Evolutionary conservation across 1,140 invertebrate genomes (phyloP), one percentile per base, ranked within the genome.

Genomic region (Spodoptera frugiperda): DNA sequence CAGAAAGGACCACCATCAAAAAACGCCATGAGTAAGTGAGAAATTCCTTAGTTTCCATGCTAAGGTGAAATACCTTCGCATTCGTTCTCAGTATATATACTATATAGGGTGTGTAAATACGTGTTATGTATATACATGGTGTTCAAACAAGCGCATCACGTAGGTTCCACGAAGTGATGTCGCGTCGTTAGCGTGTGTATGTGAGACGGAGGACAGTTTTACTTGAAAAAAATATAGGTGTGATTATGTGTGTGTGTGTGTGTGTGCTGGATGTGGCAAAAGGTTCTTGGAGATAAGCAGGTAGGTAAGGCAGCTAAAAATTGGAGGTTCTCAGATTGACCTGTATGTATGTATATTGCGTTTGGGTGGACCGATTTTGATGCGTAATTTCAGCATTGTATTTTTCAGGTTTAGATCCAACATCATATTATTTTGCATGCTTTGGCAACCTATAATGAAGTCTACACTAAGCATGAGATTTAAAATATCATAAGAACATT

Each of bases 161-260:
- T 83, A 76, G 68, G 79, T 83, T 88, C 87, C 71, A 54, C 82
- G 87, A 87, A 89, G 65, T 77, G 73, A 46, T 17, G 33, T 14
- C 59, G 15, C 54, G 25, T 87, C 78, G 85, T 89, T 89, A 89
- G 81, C 87, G 77, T 17, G 51, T 73, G 80, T 59, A 82, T 79
- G 84, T 51, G 84, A 85, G 55, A 75, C 76, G 78, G 68, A 54
- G 65, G 71, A 73, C 63, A 25, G 49, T 72, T 80, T 82, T 79
- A 79, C 73, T 78, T 61, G 17, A 74, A 81, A 79, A 76, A 12
- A 78, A 79, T 73, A 77, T 54, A 74, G 71, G 46, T 21, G 44
- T 70, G 12, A 30, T 72, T 51, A 59, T 59, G 53, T 71, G 48
- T 12, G 5, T 8, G 10, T 44, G 9, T 17, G 3, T 53, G 6